Percentiles rank a stretch among this genome's conserved stretches.
These are phyloP conservation scores for Sitta europaea DNA, from an alignment of 2,113 vertebrate genomes.

Conservation along the genomic window DNA sequence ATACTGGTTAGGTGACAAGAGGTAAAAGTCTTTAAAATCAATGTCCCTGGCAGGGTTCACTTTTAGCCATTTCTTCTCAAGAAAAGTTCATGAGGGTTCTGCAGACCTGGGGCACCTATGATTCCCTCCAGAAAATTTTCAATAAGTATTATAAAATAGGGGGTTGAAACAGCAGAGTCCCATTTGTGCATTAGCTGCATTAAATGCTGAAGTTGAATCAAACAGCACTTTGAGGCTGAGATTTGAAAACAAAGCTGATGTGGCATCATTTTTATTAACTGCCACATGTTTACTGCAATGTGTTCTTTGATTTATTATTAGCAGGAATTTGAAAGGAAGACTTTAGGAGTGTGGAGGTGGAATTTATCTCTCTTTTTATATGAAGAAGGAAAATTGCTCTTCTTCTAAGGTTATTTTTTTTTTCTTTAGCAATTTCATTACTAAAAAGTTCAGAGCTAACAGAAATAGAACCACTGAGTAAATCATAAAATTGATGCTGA, in stretches of 20 bases:
- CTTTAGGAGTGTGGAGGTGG: neutral
- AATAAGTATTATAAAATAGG: neutral
- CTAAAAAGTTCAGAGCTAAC: neutral
- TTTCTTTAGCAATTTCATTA: neutral
- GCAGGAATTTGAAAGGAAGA: neutral
- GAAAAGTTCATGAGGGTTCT: neutral
- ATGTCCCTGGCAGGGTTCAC: neutral
- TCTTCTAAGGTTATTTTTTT: neutral
- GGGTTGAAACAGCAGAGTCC: neutral
- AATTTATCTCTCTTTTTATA: neutral
- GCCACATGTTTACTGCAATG: neutral
- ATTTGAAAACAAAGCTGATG: constrained; percentile 1
- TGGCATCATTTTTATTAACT: neutral
- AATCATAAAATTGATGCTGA: constrained; percentile 45
- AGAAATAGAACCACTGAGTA: constrained; percentile 14
- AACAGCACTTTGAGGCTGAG: neutral
- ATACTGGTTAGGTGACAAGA: neutral
- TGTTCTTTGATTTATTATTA: neutral
- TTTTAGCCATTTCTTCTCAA: neutral
- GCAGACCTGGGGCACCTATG: neutral
- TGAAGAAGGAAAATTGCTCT: neutral
- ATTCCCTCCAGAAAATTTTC: neutral
- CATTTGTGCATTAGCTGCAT: neutral
- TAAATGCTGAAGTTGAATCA: neutral
- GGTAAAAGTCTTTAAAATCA: neutral